Conservation (phyloP, 2,888 invertebrate genomes). For the Pasiphila rectangulata region DNA sequence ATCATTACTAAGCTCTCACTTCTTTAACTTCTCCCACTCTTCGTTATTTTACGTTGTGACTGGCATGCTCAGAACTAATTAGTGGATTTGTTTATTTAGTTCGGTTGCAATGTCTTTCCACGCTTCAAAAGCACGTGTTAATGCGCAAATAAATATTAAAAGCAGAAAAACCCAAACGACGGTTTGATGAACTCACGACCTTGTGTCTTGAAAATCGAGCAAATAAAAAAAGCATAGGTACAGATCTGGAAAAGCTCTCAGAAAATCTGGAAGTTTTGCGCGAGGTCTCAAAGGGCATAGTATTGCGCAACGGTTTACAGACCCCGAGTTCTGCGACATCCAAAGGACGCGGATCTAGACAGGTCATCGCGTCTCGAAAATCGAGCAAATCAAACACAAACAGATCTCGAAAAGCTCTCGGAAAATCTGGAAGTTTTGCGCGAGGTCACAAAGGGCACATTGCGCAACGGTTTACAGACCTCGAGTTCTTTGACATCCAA, state of each 20-base stretch:
- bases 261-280: not conserved
- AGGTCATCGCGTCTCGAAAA: no score
- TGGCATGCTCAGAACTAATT: no score
- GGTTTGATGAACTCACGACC: not conserved
- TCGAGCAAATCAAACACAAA: not conserved
- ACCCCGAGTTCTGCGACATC: conserved; percentile 2
- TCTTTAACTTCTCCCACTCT: no score
- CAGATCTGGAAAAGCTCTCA: not conserved
- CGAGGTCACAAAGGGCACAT: conserved; percentile 19
- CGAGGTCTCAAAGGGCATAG: conserved; percentile 13
- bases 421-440: not conserved
- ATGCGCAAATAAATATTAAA: not conserved
- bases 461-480: conserved; percentile 42
- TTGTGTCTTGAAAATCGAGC: not conserved
- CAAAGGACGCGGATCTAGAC: no score
- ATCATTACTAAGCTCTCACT: no score
- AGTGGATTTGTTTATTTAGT: no score
- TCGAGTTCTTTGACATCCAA: conserved; percentile 37
- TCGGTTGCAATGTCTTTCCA: no score
- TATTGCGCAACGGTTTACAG: conserved; percentile 2
- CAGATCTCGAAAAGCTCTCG: not conserved
- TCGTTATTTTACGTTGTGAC: no score
- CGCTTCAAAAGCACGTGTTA: no score
- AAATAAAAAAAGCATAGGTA: not conserved
- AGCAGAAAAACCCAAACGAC: not conserved